These are phyloP conservation scores for Phyto melanocephala DNA, from an alignment of 2,888 invertebrate genomes.

Conservation along the genomic window DNA sequence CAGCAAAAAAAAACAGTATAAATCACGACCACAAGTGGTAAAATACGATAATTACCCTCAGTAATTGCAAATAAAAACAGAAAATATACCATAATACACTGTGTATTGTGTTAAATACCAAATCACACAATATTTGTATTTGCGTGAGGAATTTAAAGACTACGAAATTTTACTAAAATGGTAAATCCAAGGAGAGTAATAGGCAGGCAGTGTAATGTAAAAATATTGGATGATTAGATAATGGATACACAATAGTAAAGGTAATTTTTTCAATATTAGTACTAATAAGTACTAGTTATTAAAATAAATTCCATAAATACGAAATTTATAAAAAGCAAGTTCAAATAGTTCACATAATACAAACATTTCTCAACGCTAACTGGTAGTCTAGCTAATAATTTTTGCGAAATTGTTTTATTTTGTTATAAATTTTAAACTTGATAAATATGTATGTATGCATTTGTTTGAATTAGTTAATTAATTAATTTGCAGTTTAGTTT, in stretches of 20 bases:
- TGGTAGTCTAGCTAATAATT: too few relatives aligned
- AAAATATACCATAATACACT: constrained; percentile 23
- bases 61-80: constrained; percentile 23
- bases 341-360: too few relatives aligned
- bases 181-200: neutral
- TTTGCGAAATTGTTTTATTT: too few relatives aligned
- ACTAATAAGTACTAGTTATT: too few relatives aligned
- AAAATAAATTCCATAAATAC: too few relatives aligned
- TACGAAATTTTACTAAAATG: constrained; percentile 29
- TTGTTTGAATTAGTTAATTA: constrained; percentile 60
- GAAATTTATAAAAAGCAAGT: too few relatives aligned
- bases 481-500: constrained; percentile 47
- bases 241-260: too few relatives aligned
- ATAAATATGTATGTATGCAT: constrained; percentile 41
- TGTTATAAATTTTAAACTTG: constrained; percentile 38
- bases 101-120: constrained; percentile 26
- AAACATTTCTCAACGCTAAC: too few relatives aligned
- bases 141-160: constrained; percentile 33
- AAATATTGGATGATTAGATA: too few relatives aligned
- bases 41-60: constrained; percentile 63
- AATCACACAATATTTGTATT: constrained; percentile 9
- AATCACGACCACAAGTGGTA: constrained; percentile 64
- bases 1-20: constrained; percentile 28
- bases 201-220: too few relatives aligned
- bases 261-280: too few relatives aligned